Evolutionary conservation across 2,888 invertebrate genomes (phyloP), one percentile per base, ranked within the genome.

Genomic region (Acanthosepion pharaonis): DNA sequence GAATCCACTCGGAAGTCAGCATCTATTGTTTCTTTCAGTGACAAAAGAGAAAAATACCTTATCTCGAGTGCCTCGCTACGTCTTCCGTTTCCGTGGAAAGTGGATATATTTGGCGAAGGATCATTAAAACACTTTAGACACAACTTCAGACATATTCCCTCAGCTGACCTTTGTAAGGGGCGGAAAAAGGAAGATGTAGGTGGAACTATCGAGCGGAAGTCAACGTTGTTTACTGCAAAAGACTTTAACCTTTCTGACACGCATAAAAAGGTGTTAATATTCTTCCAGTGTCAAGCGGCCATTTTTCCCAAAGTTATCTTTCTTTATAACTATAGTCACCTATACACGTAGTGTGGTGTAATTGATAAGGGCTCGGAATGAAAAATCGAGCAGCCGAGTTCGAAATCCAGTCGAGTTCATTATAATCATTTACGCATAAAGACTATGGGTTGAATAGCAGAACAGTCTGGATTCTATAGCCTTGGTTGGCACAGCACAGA

Each of bases 61-160:
- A n/a, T n/a, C 11, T n/a, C 23, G 78, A 78, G 78, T n/a, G n/a
- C 78, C n/a, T 33, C 11, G 15, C n/a, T n/a, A 78, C 33, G n/a
- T 33, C 78, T 78, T 78, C 78, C 78, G 78, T n/a, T 78, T 78
- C 78, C 78, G n/a, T n/a, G 42, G 28, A 78, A 78, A 78, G n/a
- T 78, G 78, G 78, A n/a, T 78, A 33, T n/a, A 33, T n/a, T n/a
- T 33, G n/a, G 11, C 4, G 78, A 78, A 78, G 78, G n/a, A 15
- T 78, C 78, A 78, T 78, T 78, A 78, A 78, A 78, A 78, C 78
- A 78, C 78, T 78, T 78, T 78, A 33, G n/a, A 78, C 78, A n/a
- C 78, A n/a, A n/a, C 15, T 78, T 33, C n/a, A 78, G n/a, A 78
- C 11, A n/a, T 78, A 9, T 78, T n/a, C 78, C 78, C n/a, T 11